Percentiles rank a stretch among this genome's conserved stretches.
phyloP scores from a whole-genome alignment of 2,797 vertebrate genomes.

The Molossus alvarezi region DNA sequence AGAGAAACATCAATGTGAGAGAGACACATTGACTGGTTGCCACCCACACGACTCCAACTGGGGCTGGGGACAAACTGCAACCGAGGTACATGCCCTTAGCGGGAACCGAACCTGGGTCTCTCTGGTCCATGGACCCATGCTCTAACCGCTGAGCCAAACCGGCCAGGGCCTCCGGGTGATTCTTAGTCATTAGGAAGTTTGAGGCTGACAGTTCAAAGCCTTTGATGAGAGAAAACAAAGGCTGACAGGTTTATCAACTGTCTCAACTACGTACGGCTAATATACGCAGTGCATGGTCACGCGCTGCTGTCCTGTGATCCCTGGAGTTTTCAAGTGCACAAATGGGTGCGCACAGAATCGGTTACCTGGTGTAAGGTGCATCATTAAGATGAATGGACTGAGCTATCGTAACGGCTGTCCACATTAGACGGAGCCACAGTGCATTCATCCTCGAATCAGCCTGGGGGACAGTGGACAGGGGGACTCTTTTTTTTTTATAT shows the following conservation, averaged over 20 bases:
- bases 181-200: neutral
- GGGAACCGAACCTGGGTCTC: too few species aligned
- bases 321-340: neutral
- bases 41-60: too few species aligned
- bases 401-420: neutral
- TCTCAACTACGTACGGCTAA: neutral
- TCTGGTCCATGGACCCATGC: too few species aligned
- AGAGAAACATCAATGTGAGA: too few species aligned
- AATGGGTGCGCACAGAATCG: neutral
- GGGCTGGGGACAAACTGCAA: too few species aligned
- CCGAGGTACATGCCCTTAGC: too few species aligned
- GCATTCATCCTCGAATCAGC: neutral
- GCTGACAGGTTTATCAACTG: neutral
- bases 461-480: neutral
- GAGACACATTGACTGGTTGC: too few species aligned
- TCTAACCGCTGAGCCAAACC: too few species aligned
- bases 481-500: neutral
- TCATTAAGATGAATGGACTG: neutral
- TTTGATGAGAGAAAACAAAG: slow-evolving; percentile 22
- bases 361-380: neutral
- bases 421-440: neutral
- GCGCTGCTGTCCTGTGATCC: neutral
- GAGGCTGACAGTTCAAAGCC: neutral
- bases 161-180: neutral
- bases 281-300: neutral